Evolutionary conservation across 2,113 vertebrate species (phyloP).

Genomic region (Siniperca knerii): DNA sequence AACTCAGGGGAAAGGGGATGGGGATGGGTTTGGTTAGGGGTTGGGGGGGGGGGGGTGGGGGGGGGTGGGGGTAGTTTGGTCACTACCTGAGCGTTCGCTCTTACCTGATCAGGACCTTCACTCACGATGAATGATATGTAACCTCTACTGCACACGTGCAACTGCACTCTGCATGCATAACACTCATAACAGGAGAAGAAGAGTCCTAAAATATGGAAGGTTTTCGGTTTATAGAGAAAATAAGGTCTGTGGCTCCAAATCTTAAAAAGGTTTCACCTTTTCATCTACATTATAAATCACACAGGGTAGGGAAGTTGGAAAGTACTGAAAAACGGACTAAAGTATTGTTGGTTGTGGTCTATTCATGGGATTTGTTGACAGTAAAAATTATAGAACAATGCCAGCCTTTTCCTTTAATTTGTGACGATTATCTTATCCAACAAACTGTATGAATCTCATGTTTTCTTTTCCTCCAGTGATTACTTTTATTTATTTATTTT

Average conservation of each 20-base stretch:
- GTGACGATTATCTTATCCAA: background rate
- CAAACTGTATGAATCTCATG: background rate
- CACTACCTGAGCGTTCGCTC: conserved; percentile 7
- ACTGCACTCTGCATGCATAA: background rate
- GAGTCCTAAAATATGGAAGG: background rate
- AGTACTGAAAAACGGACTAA: too few relatives aligned
- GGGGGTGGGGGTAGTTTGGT: too few relatives aligned
- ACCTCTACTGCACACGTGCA: background rate
- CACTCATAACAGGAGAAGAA: background rate
- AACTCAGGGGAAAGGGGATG: background rate
- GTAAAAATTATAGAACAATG: background rate
- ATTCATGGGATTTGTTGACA: background rate
- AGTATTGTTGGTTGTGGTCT: background rate
- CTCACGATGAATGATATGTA: background rate
- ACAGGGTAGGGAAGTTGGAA: background rate
- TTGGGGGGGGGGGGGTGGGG: fast-evolving
- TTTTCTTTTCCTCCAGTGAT: background rate
- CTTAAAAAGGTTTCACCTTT: background rate
- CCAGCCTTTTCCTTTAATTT: background rate
- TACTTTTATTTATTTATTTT: background rate
- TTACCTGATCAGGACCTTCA: conserved; percentile 15
- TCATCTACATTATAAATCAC: background rate
- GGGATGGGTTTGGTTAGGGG: too few relatives aligned
- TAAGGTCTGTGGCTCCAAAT: background rate
- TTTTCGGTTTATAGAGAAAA: background rate